These are phyloP conservation scores for Chaetodon auriga DNA, from an alignment of 2,113 vertebrate genomes.

Conservation along the genomic window DNA sequence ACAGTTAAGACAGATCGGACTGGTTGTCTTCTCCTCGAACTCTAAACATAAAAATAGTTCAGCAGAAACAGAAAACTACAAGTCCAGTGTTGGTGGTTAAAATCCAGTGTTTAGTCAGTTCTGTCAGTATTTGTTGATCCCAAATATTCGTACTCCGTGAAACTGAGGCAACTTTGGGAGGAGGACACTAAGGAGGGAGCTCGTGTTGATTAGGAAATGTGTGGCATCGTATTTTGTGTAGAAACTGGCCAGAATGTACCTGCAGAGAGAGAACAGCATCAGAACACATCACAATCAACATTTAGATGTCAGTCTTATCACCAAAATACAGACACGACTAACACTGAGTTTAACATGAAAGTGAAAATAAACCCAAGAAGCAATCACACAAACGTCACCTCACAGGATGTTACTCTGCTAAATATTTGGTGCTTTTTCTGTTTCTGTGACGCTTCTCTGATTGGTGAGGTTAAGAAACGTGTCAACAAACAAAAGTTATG, in stretches of 20 bases:
- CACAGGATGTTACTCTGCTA: background rate
- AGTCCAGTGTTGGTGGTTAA: conserved; percentile 52
- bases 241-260: conserved; percentile 95
- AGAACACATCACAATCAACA: background rate
- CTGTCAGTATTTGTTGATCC: conserved; percentile 94
- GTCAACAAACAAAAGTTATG: background rate
- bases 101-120: conserved; percentile 32
- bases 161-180: conserved; percentile 96
- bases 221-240: conserved; percentile 94
- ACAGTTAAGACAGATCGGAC: conserved; percentile 35
- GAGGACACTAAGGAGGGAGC: conserved; percentile 91
- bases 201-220: conserved; percentile 93
- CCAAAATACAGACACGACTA: background rate
- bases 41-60: conserved; percentile 40
- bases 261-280: conserved; percentile 62
- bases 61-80: conserved; percentile 22
- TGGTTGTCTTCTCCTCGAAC: conserved; percentile 28
- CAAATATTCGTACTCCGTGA: conserved; percentile 93
- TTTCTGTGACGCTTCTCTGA: background rate
- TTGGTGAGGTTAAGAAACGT: background rate
- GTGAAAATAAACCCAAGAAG: background rate
- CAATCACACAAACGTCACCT: background rate
- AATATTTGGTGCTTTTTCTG: background rate
- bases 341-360: background rate
- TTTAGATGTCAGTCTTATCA: background rate